Conservation (phyloP, 1,140 invertebrate genomes). For the Drosophila mauritiana region DNA sequence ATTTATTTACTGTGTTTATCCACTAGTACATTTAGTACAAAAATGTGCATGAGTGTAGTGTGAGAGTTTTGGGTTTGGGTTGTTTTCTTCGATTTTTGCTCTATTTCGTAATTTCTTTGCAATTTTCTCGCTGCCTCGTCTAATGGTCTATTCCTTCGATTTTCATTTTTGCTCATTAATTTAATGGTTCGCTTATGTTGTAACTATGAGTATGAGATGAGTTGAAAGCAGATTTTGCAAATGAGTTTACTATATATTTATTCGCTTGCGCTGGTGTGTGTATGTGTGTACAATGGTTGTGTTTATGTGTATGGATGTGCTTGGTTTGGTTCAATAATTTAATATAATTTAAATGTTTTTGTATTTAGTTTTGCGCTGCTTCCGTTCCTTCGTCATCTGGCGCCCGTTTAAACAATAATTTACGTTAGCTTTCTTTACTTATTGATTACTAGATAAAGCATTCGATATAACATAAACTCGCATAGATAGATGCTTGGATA, state of each 20-base stretch:
- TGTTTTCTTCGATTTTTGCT: constrained; percentile 17
- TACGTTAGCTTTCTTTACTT: constrained; percentile 47
- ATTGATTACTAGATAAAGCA: constrained; percentile 76
- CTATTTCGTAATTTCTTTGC: constrained; percentile 16
- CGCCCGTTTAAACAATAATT: constrained; percentile 40
- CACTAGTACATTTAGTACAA: constrained; percentile 61
- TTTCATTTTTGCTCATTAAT: constrained; percentile 35
- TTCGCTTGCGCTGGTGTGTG: constrained; percentile 43
- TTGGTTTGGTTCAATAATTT: constrained; percentile 80
- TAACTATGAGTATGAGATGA: constrained; percentile 82
- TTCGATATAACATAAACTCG: constrained; percentile 70
- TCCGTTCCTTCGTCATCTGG: constrained; percentile 11
- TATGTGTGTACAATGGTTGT: constrained; percentile 53
- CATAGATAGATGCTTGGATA: constrained; percentile 59
- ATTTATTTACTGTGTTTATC: constrained; percentile 52
- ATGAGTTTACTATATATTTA: constrained; percentile 67
- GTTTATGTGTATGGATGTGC: constrained; percentile 53
- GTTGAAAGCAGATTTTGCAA: constrained; percentile 80
- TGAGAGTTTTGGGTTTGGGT: constrained; percentile 3
- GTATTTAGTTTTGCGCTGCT: constrained; percentile 39
- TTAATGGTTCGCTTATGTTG: constrained; percentile 62
- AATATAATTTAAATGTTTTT: constrained; percentile 79
- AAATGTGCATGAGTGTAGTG: constrained; percentile 60
- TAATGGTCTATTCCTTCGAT: constrained; percentile 27
- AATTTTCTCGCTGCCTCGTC: constrained; percentile 49